Conservation (phyloP, 2,113 vertebrate species). For the Xiphophorus hellerii region DNA sequence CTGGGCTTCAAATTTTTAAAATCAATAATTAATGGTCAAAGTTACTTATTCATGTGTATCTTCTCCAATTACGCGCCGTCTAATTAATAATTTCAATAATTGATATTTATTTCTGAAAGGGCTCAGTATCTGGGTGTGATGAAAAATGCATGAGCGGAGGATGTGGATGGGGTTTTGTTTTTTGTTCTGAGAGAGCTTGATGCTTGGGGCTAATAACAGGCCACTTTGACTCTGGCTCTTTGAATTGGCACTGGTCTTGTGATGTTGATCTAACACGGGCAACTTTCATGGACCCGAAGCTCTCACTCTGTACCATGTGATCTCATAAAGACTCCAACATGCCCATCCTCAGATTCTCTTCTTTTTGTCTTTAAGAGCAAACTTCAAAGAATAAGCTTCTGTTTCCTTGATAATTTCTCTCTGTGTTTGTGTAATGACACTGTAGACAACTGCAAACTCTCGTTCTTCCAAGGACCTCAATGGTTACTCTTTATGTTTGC, state of each 20-base stretch:
- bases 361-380: slow-evolving; percentile 68
- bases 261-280: slow-evolving; percentile 79
- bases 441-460: slow-evolving; percentile 54
- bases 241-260: slow-evolving; percentile 76
- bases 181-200: slow-evolving; percentile 79
- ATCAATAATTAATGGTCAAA: slow-evolving; percentile 82
- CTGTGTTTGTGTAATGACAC: slow-evolving; percentile 63
- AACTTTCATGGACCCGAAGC: slow-evolving; percentile 79
- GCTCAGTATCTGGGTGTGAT: slow-evolving; percentile 73
- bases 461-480: slow-evolving; percentile 50
- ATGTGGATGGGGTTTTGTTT: slow-evolving; percentile 75
- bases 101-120: slow-evolving; percentile 85
- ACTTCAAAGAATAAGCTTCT: slow-evolving; percentile 75
- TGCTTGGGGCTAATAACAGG: slow-evolving; percentile 79
- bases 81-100: slow-evolving; percentile 86
- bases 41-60: slow-evolving; percentile 83
- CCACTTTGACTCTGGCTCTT: slow-evolving; percentile 81
- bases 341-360: slow-evolving; percentile 68
- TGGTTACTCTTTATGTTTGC: slow-evolving; percentile 43
- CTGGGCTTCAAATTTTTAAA: slow-evolving; percentile 71
- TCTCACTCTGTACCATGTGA: slow-evolving; percentile 74
- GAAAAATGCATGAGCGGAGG: slow-evolving; percentile 80
- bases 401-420: slow-evolving; percentile 75
- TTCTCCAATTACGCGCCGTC: slow-evolving; percentile 77
- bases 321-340: slow-evolving; percentile 78